Conservation (phyloP, 1,140 invertebrate species). For the Drosophila watanabei region DNA sequence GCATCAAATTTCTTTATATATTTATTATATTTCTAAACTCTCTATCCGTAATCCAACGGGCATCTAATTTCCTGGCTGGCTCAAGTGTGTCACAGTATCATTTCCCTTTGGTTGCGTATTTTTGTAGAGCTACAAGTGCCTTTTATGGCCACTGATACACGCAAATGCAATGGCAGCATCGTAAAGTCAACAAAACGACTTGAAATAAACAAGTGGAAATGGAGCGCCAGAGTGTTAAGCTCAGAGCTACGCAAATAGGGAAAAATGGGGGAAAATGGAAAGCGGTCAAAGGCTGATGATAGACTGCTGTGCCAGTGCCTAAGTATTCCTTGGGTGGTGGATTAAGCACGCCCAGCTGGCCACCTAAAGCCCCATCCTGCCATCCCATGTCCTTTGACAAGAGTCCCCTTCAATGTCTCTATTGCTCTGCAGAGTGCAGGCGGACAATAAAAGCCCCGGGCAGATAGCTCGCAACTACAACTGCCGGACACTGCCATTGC, state of each 20-base stretch:
- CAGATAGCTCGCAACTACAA: slow-evolving; percentile 16
- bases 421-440: slow-evolving; percentile 5
- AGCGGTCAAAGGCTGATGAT: slow-evolving; percentile 28
- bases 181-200: slow-evolving; percentile 46
- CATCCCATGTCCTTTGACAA: slow-evolving; percentile 9
- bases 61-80: slow-evolving; percentile 20
- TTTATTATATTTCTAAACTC: slow-evolving; percentile 4
- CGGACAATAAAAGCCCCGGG: slow-evolving; percentile 19
- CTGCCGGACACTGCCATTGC: slow-evolving; percentile 33
- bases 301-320: slow-evolving; percentile 13
- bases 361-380: background rate
- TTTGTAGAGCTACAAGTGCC: slow-evolving; percentile 47
- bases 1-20: background rate
- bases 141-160: slow-evolving; percentile 30
- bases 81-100: slow-evolving; percentile 6
- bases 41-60: slow-evolving; percentile 9
- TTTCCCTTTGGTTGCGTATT: slow-evolving; percentile 2
- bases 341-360: slow-evolving; percentile 10
- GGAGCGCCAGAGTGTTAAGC: slow-evolving; percentile 28
- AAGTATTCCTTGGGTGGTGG: slow-evolving; percentile 5
- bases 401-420: background rate
- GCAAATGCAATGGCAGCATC: slow-evolving; percentile 41
- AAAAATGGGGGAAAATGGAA: slow-evolving; percentile 8
- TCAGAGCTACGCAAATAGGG: slow-evolving; percentile 22
- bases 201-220: slow-evolving; percentile 36